Evolutionary conservation across 2,113 vertebrate species (phyloP).

Genomic region (Ovis aries): ARS-UI_Ramb_v3.0 NC_056080.1:87528501-87529000

Average conservation of each 20-base stretch:
- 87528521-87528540: neutral
- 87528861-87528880: neutral
- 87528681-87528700: neutral
- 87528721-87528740: neutral
- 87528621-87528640: neutral
- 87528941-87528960: neutral
- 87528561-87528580: neutral
- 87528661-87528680: no score
- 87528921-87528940: neutral
- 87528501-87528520: neutral
- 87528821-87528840: neutral
- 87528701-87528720: neutral
- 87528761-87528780: neutral
- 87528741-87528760: neutral
- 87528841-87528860: neutral
- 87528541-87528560: neutral
- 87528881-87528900: neutral
- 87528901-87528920: neutral
- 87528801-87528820: neutral
- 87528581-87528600: neutral
- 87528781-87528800: neutral
- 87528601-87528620: neutral
- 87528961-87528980: neutral
- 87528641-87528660: neutral
- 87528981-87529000: neutral